Base-by-base conservation (phyloP, 2,113 vertebrate genomes). In the Crocuta crocuta region DNA sequence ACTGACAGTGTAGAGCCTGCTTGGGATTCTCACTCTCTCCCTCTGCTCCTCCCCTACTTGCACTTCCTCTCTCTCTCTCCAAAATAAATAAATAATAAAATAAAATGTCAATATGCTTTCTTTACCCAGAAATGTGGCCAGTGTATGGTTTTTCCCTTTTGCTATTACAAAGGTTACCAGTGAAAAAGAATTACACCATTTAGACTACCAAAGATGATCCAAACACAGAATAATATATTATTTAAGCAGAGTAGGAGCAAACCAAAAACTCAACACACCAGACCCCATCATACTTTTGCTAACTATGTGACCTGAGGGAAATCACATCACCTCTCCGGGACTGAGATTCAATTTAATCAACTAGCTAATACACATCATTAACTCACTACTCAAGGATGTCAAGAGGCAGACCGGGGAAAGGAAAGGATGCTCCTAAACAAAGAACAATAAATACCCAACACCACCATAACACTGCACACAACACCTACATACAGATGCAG, bases 401-500 rank as follows among this genome's bases (percentile, higher is more conserved):
- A 91, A 96, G 71, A 95, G 43, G n/a, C 55, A 65, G 23, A 48
- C 21, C 88, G 91, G 23, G 23, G 26, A 43, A 94, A 33, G 55
- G 7, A 94, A 87, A 94, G 17, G 17, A 16, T 89, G 58, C 43
- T 94, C 48, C 19, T 78, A 71, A 95, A 86, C 28, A 85, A 88
- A 91, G 55, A 91, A 50, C 4, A 66, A 13, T 79, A 78, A 74
- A 93, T 65, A 74, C 28, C 8, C 73, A 63, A 53, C 24, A 78
- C 19, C 61, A 86, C 26, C 15, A 26, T 7, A 92, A 55, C 70
- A 73, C 0, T 70, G 71, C 12, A 70, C 5, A 45, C 13, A 35
- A 89, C 16, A 89, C 39, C 63, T 94, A 71, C 35, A 45, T 48
- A 91, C 43, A 76, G 28, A 33, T n/a, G 43, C 1, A 48, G 19